These are phyloP conservation scores for Drosophila watanabei DNA, from an alignment of 1,140 invertebrate genomes.

Conservation along the genomic window DNA sequence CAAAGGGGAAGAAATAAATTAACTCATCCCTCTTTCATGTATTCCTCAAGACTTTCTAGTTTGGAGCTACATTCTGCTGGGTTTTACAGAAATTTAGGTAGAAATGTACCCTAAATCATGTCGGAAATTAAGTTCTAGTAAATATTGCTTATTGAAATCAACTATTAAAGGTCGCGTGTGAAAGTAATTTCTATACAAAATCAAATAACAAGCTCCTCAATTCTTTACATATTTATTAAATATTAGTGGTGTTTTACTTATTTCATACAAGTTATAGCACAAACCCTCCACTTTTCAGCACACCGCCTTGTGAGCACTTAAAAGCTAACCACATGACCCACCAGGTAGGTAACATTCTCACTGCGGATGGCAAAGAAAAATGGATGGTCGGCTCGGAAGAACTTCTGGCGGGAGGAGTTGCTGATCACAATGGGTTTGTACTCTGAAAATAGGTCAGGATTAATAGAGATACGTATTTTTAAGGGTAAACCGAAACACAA, in stretches of 20 bases:
- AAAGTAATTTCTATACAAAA: not conserved
- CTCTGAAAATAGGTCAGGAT: slow-evolving; percentile 40
- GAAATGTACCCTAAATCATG: not conserved
- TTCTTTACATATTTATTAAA: slow-evolving; percentile 18
- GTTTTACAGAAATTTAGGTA: not conserved
- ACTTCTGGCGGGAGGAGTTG: slow-evolving; percentile 79
- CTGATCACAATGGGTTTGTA: slow-evolving; percentile 83
- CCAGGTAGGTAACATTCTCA: slow-evolving; percentile 69
- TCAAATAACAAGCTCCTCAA: too few relatives aligned
- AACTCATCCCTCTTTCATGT: not conserved
- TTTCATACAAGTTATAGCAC: slow-evolving; percentile 24
- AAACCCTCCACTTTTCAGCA: not conserved
- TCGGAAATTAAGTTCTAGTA: not conserved
- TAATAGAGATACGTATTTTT: not conserved
- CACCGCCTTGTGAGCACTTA: slow-evolving; percentile 14
- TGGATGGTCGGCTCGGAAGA: slow-evolving; percentile 83
- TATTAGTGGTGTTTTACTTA: slow-evolving; percentile 34
- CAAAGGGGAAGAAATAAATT: not conserved
- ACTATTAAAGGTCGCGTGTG: too few relatives aligned
- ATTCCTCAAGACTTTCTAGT: not conserved
- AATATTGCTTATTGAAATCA: not conserved
- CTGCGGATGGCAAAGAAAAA: slow-evolving; percentile 82
- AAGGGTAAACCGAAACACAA: not conserved
- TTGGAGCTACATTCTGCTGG: not conserved
- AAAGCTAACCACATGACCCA: slow-evolving; percentile 75